Percentiles rank a stretch among this genome's conserved stretches.
Evolutionary conservation across 2,888 invertebrate species (phyloP).

Genomic region (Chrysotoxum bicinctum): DNA sequence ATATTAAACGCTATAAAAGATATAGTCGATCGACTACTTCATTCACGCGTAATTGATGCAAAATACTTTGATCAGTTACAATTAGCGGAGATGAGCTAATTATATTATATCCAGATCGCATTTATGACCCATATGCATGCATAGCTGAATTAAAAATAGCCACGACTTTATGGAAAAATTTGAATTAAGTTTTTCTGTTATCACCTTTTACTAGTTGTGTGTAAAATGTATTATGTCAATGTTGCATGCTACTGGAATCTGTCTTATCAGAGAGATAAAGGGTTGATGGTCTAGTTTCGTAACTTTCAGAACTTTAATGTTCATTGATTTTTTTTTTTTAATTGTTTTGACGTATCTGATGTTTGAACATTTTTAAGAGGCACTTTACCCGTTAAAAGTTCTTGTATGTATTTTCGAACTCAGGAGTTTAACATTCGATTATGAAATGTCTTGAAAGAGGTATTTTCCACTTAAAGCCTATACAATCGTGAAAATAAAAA

Average conservation of each 20-base stretch:
- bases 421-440: too few relatives aligned
- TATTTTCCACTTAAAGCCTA: too few relatives aligned
- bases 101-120: not conserved
- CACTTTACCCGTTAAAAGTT: not conserved
- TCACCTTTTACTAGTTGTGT: not conserved
- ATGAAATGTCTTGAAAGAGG: too few relatives aligned
- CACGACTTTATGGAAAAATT: not conserved
- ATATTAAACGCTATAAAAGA: not conserved
- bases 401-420: too few relatives aligned
- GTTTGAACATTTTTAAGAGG: too few relatives aligned
- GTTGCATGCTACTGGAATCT: too few relatives aligned
- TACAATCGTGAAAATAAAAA: too few relatives aligned
- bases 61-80: slow-evolving; percentile 6
- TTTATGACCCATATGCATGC: not conserved
- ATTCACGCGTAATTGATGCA: not conserved
- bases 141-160: not conserved
- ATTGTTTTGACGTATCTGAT: not conserved
- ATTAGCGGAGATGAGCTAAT: not conserved
- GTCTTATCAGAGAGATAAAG: too few relatives aligned
- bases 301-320: not conserved
- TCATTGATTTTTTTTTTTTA: too few relatives aligned
- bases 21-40: not conserved
- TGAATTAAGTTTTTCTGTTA: not conserved
- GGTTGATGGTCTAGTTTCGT: not conserved
- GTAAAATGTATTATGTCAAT: not conserved